These are phyloP conservation scores for Drosophila obscura DNA, from an alignment of 1,140 invertebrate species.

Conservation along the genomic window DNA sequence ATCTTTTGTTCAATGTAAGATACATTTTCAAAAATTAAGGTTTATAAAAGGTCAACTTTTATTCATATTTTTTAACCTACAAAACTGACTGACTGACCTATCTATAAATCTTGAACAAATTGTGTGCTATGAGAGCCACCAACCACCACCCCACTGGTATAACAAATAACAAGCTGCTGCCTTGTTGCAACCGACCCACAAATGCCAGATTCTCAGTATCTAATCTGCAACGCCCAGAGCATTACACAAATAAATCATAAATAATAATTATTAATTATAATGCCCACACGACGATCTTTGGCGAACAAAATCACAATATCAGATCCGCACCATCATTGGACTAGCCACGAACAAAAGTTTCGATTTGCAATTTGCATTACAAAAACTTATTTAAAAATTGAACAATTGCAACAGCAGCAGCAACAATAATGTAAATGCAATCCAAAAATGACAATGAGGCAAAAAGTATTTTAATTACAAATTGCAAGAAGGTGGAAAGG, in stretches of 20 bases:
- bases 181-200: slow-evolving; percentile 14
- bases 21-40: too few species aligned
- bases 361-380: slow-evolving; percentile 50
- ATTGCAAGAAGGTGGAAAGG: slow-evolving; percentile 26
- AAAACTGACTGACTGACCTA: too few species aligned
- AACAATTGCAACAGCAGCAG: slow-evolving; percentile 27
- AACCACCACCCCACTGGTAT: too few species aligned
- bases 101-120: too few species aligned
- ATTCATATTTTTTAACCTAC: too few species aligned
- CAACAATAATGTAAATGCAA: slow-evolving; percentile 1
- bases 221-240: slow-evolving; percentile 32
- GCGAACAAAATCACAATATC: slow-evolving; percentile 24
- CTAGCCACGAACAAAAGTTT: slow-evolving; percentile 33
- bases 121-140: too few species aligned
- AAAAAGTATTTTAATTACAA: slow-evolving; percentile 66
- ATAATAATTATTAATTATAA: slow-evolving; percentile 48
- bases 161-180: not conserved
- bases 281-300: slow-evolving; percentile 36
- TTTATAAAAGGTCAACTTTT: too few species aligned
- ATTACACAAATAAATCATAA: slow-evolving; percentile 45
- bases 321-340: slow-evolving; percentile 24
- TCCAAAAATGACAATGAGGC: slow-evolving; percentile 57
- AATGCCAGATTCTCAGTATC: slow-evolving; percentile 4
- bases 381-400: slow-evolving; percentile 49
- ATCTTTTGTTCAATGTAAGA: too few species aligned